A percentile compares a stretch with the other conserved stretches of the same genome.
Conservation (phyloP, 2,797 vertebrate genomes). For the Enteromius afrohamiltoni region DNA sequence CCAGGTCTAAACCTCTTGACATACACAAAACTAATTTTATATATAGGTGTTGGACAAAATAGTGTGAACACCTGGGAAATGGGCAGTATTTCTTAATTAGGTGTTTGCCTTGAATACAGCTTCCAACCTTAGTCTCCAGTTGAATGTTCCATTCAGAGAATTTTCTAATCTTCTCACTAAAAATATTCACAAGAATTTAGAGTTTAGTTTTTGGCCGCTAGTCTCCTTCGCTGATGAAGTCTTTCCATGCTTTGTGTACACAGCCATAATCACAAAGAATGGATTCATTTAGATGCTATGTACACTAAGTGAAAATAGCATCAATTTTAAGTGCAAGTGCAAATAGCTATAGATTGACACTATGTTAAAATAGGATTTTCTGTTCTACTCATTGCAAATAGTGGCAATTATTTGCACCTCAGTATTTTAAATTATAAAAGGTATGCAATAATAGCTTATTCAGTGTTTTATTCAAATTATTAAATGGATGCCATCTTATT, state of each 20-base stretch:
- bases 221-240: not conserved
- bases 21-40: not conserved
- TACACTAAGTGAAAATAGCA: no score
- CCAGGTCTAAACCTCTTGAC: slow-evolving; percentile 18
- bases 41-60: not conserved
- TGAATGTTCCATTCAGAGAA: not conserved
- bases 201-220: not conserved
- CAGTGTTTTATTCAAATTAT: no score
- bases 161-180: not conserved
- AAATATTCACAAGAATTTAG: not conserved
- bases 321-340: no score
- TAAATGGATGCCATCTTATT: no score
- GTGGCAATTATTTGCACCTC: no score
- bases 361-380: no score
- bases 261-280: not conserved
- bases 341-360: no score
- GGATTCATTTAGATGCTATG: no score
- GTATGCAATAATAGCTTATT: no score
- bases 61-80: not conserved
- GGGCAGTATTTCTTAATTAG: not conserved
- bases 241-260: not conserved
- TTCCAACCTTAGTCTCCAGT: not conserved
- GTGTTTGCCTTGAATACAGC: not conserved
- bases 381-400: no score
- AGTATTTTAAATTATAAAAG: no score